Evolutionary conservation across 2,797 vertebrate species (phyloP).

Genomic region (Otolemur crassicaudatus): DNA sequence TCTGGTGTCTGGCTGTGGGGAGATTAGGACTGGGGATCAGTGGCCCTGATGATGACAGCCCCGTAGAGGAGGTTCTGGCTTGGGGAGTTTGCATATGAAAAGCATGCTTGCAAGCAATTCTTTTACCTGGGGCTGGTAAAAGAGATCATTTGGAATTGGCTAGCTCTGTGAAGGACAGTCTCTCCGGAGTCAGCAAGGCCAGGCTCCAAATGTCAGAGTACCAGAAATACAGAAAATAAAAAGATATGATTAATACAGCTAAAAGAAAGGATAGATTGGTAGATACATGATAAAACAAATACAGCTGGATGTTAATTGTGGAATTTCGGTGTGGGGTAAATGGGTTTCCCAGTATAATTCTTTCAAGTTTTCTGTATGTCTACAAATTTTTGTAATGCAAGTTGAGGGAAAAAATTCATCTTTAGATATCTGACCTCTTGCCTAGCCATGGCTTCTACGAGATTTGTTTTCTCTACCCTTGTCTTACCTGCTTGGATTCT

Average conservation of each 20-base stretch:
- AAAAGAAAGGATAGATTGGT: background rate
- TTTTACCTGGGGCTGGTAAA: background rate
- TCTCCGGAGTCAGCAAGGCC: background rate
- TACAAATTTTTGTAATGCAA: constrained; percentile 12
- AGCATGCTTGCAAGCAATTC: background rate
- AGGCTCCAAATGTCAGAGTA: background rate
- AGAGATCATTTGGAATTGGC: background rate
- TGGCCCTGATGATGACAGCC: background rate
- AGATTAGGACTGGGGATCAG: background rate
- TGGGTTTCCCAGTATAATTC: background rate
- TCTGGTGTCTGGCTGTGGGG: background rate
- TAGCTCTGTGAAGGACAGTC: background rate
- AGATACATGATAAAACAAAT: background rate
- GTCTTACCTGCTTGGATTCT: background rate
- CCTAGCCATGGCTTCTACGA: background rate
- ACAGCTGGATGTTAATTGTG: background rate
- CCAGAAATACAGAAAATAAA: background rate
- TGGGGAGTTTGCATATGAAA: background rate
- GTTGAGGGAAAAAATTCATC: background rate
- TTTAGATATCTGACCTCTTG: background rate
- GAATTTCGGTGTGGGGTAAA: background rate
- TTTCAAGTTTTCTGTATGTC: background rate
- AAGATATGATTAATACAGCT: background rate
- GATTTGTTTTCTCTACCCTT: background rate
- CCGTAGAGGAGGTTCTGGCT: background rate